Percentiles rank a stretch among this genome's conserved stretches.
Conservation (phyloP, 92 coral and sea anemone genomes). For the Galaxea fascicularis region DNA sequence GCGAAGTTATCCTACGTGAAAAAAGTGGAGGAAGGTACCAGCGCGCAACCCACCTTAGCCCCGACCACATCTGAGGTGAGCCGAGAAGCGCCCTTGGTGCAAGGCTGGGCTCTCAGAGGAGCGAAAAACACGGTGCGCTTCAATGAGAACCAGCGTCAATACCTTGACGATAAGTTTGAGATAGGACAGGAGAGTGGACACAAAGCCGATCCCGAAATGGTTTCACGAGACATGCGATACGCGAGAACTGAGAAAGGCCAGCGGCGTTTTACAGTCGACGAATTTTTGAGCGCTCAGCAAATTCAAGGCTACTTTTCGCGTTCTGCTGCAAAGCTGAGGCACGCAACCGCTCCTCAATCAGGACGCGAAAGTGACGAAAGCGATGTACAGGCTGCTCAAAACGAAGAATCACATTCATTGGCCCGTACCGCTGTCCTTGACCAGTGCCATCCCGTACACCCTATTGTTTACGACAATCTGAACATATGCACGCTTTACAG, state of each 20-base stretch:
- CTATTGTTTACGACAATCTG: constrained; percentile 49
- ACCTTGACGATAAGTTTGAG: constrained; percentile 51
- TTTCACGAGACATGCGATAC: constrained; percentile 3
- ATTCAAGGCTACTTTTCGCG: constrained; percentile 64
- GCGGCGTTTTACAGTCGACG: constrained; percentile 44
- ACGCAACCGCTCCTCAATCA: constrained; percentile 8
- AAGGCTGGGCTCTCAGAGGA: constrained; percentile 37
- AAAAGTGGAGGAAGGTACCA: background rate
- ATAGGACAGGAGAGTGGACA: constrained; percentile 54
- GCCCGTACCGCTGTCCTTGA: constrained; percentile 5
- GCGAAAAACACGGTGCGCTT: constrained; percentile 25
- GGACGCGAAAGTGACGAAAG: constrained; percentile 19
- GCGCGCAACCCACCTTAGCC: background rate
- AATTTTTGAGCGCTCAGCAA: constrained; percentile 60
- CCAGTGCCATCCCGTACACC: constrained; percentile 34
- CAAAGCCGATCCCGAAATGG: constrained; percentile 17
- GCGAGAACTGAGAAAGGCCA: constrained; percentile 47
- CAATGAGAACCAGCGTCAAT: constrained; percentile 38
- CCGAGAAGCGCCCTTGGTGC: background rate
- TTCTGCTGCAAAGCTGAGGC: constrained; percentile 40
- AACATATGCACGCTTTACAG: constrained; percentile 37
- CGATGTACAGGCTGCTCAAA: constrained; percentile 28
- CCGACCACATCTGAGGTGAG: constrained; percentile 26
- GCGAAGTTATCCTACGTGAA: constrained; percentile 25
- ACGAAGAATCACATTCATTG: constrained; percentile 27